Evolutionary conservation across 2,888 invertebrate genomes (phyloP), one percentile per base, ranked within the genome.

Genomic region (Drosophila kokeensis): DNA sequence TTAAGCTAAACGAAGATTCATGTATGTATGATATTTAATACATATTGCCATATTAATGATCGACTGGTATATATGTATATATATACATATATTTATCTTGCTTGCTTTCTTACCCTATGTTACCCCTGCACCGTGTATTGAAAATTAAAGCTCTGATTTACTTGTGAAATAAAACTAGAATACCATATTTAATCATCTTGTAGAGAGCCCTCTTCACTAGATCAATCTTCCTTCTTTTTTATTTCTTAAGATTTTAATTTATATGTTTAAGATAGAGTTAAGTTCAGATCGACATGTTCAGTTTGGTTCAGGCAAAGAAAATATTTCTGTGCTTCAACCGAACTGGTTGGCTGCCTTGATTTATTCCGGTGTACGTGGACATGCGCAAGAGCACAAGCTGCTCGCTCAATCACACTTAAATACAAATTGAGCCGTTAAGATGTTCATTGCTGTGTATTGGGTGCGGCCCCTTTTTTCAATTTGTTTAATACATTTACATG

Each of bases 351-450:
- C 40, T n/a, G 21, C 5, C 21, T 42, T 21, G 21, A 42, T 42
- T 21, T 42, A 21, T 11, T 21, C 11, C 11, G 21, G 11, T 5
- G 42, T 42, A 42, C 15, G 45, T 45, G 24, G 24, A 24, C 32
- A 54, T 40, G 38, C 38, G 13, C 54, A 21, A 27, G 32, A 61
- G 40, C 57, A 34, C 59, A 24, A 15, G 42, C n/a, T 18, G 27
- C 57, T 45, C 55, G 27, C 45, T 34, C 55, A 63, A 63, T 45
- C 45, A 42, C 30, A 30, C 38, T 61, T 61, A 34, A 64, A 21
- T 36, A 58, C 36, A 59, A 64, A 59, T 64, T 64, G 64, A 59
- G 59, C 27, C 49, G 57, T 52, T 40, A 32, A 61, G 32, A 38
- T 57, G n/a, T 7, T 30, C 30, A 36, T 45, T 34, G 42, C 24